Evolutionary conservation across 2,113 vertebrate genomes (phyloP), one percentile per base, ranked within the genome.

Genomic region (Heterotilapia buettikoferi): DNA sequence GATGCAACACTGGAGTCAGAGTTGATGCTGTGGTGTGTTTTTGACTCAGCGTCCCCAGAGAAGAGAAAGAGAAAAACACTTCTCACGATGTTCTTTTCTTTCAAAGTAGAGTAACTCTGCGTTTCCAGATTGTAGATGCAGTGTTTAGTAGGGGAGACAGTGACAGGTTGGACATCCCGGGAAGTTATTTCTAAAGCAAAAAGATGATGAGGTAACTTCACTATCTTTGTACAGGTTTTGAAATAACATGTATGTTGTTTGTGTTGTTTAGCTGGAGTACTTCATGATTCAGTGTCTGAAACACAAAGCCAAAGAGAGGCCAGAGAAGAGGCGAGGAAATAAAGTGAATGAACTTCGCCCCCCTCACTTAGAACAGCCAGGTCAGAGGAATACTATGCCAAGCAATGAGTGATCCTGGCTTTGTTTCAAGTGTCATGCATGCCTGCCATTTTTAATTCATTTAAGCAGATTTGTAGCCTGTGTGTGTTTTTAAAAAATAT

Each of bases 221-320:
- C 24, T 90, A 57, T 90, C 79, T 94, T n/a, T 86, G 85, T 43
- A 10, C 59, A 82, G 26, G 3, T 1, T 84, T 82, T 84, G 40
- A 53, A 38, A 80, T 89, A 82, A 79, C 52, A 21, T 89, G 13
- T 90, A 63, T 86, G 21, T 94, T 82, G 5, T 88, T 10, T 95
- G 85, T 92, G 16, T 89, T 87, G 95, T 96, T 87, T 93, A 99
- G 98, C 93, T 99, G 96, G 98, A 99, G 91, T 99, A 99, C 96
- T 99, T 99, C 95, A 98, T 99, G 97, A 98, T 98, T 87, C 98
- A 99, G 96, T 97, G 97, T 96, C 96, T 99, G 94, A 99, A 99
- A 95, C 97, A 98, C 95, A 99, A 99, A 97, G 97, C 98, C 78
- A 97, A 97, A 92, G 97, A 98, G 88, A 97, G 97, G 85, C 97